These are phyloP conservation scores for Sinocyclocheilus grahami DNA, from an alignment of 2,113 vertebrate species.

Conservation along the genomic window DNA sequence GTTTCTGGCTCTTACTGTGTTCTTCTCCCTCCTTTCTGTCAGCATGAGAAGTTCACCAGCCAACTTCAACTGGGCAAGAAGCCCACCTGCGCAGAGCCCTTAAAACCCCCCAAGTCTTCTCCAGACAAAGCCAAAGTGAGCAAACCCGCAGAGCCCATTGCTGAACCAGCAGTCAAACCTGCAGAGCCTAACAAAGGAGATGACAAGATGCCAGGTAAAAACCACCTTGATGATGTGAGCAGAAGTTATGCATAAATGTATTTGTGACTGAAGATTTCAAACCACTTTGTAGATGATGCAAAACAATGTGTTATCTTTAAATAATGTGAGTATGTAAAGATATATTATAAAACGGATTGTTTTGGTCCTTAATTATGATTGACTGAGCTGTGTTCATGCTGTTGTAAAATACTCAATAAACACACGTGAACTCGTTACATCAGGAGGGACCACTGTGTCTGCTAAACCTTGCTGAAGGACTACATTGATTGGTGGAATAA, in stretches of 20 bases:
- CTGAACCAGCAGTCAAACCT: conserved; percentile 75
- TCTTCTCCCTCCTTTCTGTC: conserved; percentile 37
- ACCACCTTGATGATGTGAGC: background rate
- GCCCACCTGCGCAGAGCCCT: conserved; percentile 78
- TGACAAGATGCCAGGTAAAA: conserved; percentile 84
- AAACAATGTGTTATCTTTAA: background rate
- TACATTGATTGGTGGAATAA: too few species aligned
- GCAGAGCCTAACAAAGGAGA: conserved; percentile 82
- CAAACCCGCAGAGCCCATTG: conserved; percentile 70
- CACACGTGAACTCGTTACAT: too few species aligned
- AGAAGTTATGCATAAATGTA: background rate
- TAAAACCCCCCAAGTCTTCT: conserved; percentile 79
- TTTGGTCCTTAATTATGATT: too few species aligned
- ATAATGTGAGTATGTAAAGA: background rate
- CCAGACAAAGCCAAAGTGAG: conserved; percentile 71
- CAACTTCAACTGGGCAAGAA: conserved; percentile 93
- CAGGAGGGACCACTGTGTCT: too few species aligned
- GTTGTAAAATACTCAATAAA: background rate
- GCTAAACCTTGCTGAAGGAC: too few species aligned
- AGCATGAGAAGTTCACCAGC: conserved; percentile 99
- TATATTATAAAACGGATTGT: too few species aligned
- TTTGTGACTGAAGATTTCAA: background rate
- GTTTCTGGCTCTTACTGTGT: background rate
- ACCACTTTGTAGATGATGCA: too few species aligned
- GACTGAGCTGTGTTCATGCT: too few species aligned